phyloP scores from a whole-genome alignment of 2,113 vertebrate species.

The Microcebus murinus region DNA sequence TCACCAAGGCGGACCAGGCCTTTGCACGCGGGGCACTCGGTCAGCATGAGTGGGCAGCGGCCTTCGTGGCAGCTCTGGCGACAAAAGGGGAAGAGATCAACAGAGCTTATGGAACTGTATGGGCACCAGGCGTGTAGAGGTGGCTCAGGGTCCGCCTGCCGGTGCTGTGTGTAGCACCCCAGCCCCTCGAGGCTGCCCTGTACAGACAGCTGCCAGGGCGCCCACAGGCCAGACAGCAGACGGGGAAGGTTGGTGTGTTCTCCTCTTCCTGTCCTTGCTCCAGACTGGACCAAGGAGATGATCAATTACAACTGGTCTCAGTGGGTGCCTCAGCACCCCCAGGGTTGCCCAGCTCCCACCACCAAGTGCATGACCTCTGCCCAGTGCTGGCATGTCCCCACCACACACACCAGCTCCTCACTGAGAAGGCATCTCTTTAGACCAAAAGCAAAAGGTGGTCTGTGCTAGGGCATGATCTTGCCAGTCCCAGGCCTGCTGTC shows the following conservation, averaged over 20 bases:
- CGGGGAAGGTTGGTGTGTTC: not conserved
- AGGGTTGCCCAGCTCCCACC: not conserved
- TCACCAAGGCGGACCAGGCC: constrained; percentile 80
- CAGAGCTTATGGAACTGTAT: fast-evolving
- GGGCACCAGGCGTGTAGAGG: not conserved
- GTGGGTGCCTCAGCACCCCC: too few species aligned
- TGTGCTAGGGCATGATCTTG: not conserved
- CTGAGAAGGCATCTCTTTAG: not conserved
- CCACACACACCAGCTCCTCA: not conserved
- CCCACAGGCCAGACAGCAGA: not conserved
- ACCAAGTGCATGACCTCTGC: not conserved
- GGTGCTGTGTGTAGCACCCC: not conserved
- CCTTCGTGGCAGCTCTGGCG: constrained; percentile 85
- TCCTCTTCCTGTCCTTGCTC: not conserved
- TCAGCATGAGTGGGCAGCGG: constrained; percentile 83
- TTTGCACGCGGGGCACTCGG: constrained; percentile 84
- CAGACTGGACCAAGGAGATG: not conserved
- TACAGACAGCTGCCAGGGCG: too few species aligned
- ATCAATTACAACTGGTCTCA: not conserved
- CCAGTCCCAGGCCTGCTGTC: not conserved
- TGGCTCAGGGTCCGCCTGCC: fast-evolving
- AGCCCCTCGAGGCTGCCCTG: not conserved
- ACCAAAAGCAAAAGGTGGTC: not conserved
- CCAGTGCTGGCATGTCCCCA: not conserved
- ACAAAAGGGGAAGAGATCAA: not conserved